A percentile compares a stretch with the other conserved stretches of the same genome.
Conservation (phyloP, 2,113 vertebrate species). For the Plecotus auritus region DNA sequence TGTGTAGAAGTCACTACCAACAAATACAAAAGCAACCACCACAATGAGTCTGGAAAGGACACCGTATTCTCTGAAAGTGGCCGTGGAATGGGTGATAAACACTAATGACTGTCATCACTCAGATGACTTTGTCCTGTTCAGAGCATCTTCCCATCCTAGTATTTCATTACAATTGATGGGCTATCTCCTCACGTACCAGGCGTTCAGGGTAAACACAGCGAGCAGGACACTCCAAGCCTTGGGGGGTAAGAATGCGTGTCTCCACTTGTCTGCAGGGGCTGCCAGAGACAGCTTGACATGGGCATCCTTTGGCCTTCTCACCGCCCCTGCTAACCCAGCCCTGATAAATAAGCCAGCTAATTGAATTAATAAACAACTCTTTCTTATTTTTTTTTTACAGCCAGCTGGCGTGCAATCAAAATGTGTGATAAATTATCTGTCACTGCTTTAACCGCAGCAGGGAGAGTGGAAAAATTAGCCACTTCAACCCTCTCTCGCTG, state of each 20-base stretch:
- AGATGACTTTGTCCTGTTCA: conserved; percentile 23
- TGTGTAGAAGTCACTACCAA: not conserved
- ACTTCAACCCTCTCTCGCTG: conserved; percentile 61
- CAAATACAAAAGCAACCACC: not conserved
- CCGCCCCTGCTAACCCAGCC: conserved; percentile 76
- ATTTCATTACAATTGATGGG: conserved; percentile 48
- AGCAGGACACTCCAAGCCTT: accelerated
- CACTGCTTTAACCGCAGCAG: conserved; percentile 76
- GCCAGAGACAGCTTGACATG: conserved; percentile 9
- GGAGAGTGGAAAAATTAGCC: conserved; percentile 74
- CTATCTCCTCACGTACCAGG: not conserved
- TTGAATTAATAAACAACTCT: conserved; percentile 92
- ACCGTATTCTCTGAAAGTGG: not conserved
- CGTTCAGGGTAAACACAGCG: not conserved
- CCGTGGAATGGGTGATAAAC: conserved; percentile 16
- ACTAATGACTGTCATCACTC: conserved; percentile 40
- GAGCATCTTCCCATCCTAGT: conserved; percentile 29
- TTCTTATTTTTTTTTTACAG: conserved; percentile 51
- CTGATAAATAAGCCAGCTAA: conserved; percentile 87
- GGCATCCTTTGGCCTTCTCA: conserved; percentile 74
- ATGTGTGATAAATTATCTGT: conserved; percentile 87
- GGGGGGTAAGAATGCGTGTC: not conserved
- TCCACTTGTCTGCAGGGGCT: conserved; percentile 8
- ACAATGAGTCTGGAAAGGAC: not conserved
- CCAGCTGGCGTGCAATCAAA: conserved; percentile 87